Base-by-base conservation (phyloP, 1,140 invertebrate genomes). In the Procambarus clarkii region DNA sequence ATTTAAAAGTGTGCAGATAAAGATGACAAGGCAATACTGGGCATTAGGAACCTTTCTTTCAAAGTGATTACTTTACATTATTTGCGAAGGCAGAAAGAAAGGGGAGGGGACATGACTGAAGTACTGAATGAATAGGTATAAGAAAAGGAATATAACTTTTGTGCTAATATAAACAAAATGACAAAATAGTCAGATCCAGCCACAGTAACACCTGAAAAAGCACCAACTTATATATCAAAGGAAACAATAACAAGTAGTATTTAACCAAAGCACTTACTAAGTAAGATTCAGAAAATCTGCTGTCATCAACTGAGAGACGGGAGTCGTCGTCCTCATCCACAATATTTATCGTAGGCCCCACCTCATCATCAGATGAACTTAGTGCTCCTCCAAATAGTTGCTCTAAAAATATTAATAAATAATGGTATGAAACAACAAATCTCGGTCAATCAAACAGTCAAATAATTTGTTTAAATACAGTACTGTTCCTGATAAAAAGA, bases 311-410 rank as follows among this genome's bases (percentile, higher is more conserved):
- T 48, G 97, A 95, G 60, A 96, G 95, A 92, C 97, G 97, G 78
- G 96, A 97, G 93, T 98, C 97, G 93, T 98, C 97, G 80, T 94
- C 94, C 78, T 97, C 94, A 93, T 97, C 97, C 93, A 97, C 95
- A 83, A 97, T 96, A 93, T 97, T 96, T 60, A 96, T 95, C 8
- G 92, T 93, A 46, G 92, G 86, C 3, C 92, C 92, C 7, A 93
- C 92, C 45, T 93, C 92, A 76, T 93, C 93, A 93, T 96, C 96
- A 76, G 97, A 98, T 93, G 98, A 97, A 94, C 97, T 98, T 0
- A 98, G 96, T 71, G 96, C 96, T 93, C 97, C 97, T 76, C 98
- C 98, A 95, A 98, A 98, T 95, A 94, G 94, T 94, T 95, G 91
- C 46, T 91, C 88, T 91, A 54, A 74, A 79, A 54, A 2, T 44